phyloP scores from a whole-genome alignment of 2,113 vertebrate genomes.

The Mystacornis crossleyi region DNA sequence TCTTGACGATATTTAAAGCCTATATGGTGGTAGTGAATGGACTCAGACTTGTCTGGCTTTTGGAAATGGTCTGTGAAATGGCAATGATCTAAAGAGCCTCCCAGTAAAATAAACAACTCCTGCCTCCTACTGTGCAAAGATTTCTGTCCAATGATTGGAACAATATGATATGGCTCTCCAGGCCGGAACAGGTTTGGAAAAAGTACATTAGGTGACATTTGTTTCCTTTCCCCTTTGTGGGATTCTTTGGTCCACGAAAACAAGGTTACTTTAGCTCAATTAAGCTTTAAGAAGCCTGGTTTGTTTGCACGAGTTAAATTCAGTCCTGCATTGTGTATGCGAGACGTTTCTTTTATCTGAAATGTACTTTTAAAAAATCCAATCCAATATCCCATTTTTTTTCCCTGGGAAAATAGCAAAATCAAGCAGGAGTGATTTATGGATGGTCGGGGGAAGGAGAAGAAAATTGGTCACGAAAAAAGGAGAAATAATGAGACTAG shows the following conservation, averaged over 20 bases:
- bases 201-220: not conserved
- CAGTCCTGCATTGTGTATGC: not conserved
- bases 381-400: not conserved
- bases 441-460: not conserved
- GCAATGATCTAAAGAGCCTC: not conserved
- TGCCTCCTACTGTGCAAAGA: not conserved
- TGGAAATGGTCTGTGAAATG: not conserved
- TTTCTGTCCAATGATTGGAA: not conserved
- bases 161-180: not conserved
- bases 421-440: not conserved
- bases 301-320: not conserved
- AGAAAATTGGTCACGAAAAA: not conserved
- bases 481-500: not conserved
- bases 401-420: not conserved
- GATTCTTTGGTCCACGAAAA: not conserved
- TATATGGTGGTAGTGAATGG: not conserved
- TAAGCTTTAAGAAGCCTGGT: not conserved
- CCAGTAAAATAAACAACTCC: not conserved
- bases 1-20: not conserved
- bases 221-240: not conserved
- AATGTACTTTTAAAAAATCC: not conserved
- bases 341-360: not conserved
- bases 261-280: not conserved
- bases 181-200: not conserved
- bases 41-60: not conserved